Evolutionary conservation across 2,888 invertebrate species (phyloP), one percentile per base, ranked within the genome.

Genomic region (Eilema sororculum): DNA sequence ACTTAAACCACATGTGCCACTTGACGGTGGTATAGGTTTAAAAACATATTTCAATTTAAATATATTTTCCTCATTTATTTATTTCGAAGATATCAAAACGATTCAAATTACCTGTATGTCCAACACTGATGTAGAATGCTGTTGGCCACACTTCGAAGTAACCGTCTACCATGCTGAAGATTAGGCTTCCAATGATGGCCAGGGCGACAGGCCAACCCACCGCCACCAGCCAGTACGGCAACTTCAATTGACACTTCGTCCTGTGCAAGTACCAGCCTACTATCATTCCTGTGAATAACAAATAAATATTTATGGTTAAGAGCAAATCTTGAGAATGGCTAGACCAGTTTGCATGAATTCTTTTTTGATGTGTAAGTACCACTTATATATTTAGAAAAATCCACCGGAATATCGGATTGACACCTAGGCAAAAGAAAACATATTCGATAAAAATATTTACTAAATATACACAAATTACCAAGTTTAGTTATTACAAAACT

Each of bases 91-190:
- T 33, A 33, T 33, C 30, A 33, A 33, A 33, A 8, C 8, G 30
- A 33, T 33, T 33, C 16, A 37, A 62, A 28, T 88, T 89, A 96
- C 96, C 97, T 76, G 97, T 96, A 82, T 97, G 97, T 24, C 97
- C 97, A 52, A 97, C 89, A 82, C 97, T 97, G 86, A 97, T 97
- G 90, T 98, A 98, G 88, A 97, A 96, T 1, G 97, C 97, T 4
- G 97, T 97, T 6, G 96, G 95, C 86, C 97, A 96, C 10, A 96
- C 93, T 74, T 96, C 96, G 67, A 97, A 93, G 85, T 96, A 96
- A 30, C 97, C 96, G 78, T 96, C 95, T 84, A 97, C 96, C 86
- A 97, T 96, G 59, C 97, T 97, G 88, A 97, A 97, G 75, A 97
- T 96, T 64, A 97, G 95, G 76, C 96, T 94, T 30, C 94, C 93